Conservation (phyloP, 2,797 vertebrate genomes). For the Dendrocincla fuliginosa region DNA sequence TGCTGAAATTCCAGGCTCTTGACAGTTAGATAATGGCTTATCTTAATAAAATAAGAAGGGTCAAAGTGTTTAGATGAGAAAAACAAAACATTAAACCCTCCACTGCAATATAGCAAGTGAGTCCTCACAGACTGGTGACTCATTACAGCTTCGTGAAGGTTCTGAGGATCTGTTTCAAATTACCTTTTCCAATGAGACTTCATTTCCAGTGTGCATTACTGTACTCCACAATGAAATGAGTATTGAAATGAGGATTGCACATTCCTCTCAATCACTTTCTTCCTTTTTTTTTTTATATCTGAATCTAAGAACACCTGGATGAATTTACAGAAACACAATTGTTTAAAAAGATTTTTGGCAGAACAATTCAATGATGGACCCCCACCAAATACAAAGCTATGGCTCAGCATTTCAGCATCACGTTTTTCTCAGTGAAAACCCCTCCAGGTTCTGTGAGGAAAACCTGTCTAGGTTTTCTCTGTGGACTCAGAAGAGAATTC, state of each 20-base stretch:
- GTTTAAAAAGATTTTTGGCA: not conserved
- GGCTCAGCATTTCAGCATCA: not conserved
- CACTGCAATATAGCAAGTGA: conserved; percentile 31
- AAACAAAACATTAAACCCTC: conserved; percentile 62
- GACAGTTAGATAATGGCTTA: conserved; percentile 65
- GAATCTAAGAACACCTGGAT: conserved; percentile 7
- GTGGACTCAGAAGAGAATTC: not conserved
- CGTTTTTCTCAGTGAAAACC: not conserved
- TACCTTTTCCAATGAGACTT: conserved; percentile 62
- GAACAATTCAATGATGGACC: not conserved
- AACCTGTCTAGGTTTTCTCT: not conserved
- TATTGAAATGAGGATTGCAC: conserved; percentile 25
- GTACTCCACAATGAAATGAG: conserved; percentile 41
- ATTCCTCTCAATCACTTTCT: not conserved
- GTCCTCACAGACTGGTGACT: conserved; percentile 43
- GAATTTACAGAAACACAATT: not conserved
- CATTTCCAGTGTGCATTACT: conserved; percentile 56
- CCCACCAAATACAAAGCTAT: not conserved
- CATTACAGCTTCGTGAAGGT: conserved; percentile 58
- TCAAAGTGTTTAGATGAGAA: conserved; percentile 55
- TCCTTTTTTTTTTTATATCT: not conserved
- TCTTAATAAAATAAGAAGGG: conserved; percentile 66
- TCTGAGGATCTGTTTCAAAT: conserved; percentile 38
- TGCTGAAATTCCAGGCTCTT: conserved; percentile 35
- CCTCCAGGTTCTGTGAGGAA: not conserved